phyloP scores from a whole-genome alignment of 2,888 invertebrate species.

The Napeogenes inachia region DNA sequence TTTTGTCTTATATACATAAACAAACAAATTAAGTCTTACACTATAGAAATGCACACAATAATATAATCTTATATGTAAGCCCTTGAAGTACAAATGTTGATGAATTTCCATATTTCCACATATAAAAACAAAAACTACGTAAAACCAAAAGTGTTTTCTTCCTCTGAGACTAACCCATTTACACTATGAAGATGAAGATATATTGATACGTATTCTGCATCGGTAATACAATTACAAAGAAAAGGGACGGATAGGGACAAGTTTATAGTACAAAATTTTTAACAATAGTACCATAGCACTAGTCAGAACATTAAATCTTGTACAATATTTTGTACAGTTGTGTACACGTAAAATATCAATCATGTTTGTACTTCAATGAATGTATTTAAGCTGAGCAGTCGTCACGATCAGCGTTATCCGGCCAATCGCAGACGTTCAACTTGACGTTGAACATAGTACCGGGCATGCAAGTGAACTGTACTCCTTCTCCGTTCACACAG shows the following conservation, averaged over 20 bases:
- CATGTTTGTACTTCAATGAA: not conserved
- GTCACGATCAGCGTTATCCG: slow-evolving; percentile 81
- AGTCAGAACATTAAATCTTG: too few species aligned
- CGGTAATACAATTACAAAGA: too few species aligned
- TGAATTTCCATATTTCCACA: not conserved
- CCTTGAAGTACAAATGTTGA: not conserved
- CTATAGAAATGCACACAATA: slow-evolving; percentile 18
- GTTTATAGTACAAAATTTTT: too few species aligned
- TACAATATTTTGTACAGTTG: not conserved
- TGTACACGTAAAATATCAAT: not conserved
- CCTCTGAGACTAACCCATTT: too few species aligned
- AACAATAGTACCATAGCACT: too few species aligned
- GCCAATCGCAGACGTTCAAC: slow-evolving; percentile 89
- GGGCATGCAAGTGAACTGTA: slow-evolving; percentile 83
- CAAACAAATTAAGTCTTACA: slow-evolving; percentile 8
- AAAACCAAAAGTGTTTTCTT: too few species aligned
- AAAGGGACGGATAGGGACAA: too few species aligned
- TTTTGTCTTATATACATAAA: slow-evolving; percentile 14
- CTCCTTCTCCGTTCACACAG: slow-evolving; percentile 87
- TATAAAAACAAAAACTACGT: too few species aligned
- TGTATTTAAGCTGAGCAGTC: slow-evolving; percentile 64
- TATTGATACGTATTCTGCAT: too few species aligned
- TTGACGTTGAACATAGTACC: slow-evolving; percentile 86
- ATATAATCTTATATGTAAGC: not conserved
- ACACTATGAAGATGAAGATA: too few species aligned